A percentile compares a stretch with the other conserved stretches of the same genome.
Evolutionary conservation across 2,888 invertebrate species (phyloP).

Genomic region (Lasioglossum malachurum): DNA sequence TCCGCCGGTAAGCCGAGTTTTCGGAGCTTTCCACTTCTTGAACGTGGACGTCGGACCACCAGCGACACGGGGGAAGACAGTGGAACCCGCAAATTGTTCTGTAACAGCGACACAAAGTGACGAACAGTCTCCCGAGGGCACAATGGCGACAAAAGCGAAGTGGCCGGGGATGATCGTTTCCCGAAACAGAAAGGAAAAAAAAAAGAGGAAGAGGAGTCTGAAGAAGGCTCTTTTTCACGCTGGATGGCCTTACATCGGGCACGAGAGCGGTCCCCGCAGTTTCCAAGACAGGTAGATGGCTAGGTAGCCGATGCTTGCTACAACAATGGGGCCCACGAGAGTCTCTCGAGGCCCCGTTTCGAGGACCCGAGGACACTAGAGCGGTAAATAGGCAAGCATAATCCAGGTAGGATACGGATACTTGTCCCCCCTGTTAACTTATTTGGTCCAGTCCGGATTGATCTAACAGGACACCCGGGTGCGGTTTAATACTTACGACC

Average conservation of each 20-base stretch:
- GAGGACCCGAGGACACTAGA: slow-evolving; percentile 40
- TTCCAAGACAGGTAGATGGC: slow-evolving; percentile 66
- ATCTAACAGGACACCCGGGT: background rate
- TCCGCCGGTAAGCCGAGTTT: background rate
- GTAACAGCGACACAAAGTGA: slow-evolving; percentile 73
- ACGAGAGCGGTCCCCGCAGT: slow-evolving; percentile 55
- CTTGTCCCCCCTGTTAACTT: slow-evolving; percentile 43
- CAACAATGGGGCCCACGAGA: slow-evolving; percentile 65
- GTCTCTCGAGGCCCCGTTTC: slow-evolving; percentile 50
- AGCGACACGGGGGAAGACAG: slow-evolving; percentile 4
- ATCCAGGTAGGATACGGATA: slow-evolving; percentile 36
- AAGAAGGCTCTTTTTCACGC: slow-evolving; percentile 67
- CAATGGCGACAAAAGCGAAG: slow-evolving; percentile 72
- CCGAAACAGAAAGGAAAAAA: slow-evolving; percentile 51
- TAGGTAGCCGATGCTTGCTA: slow-evolving; percentile 67
- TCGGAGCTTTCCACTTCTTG: slow-evolving; percentile 16
- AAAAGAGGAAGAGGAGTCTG: background rate
- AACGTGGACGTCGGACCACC: slow-evolving; percentile 46
- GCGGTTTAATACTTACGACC: background rate
- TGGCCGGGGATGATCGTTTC: slow-evolving; percentile 74
- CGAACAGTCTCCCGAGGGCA: slow-evolving; percentile 47
- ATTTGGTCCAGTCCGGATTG: slow-evolving; percentile 36
- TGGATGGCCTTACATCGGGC: slow-evolving; percentile 53
- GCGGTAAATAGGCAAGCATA: slow-evolving; percentile 61
- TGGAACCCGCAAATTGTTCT: slow-evolving; percentile 72